A percentile compares a stretch with the other conserved stretches of the same genome.
Evolutionary conservation across 2,113 vertebrate genomes (phyloP).

Genomic region (Seriola quinqueradiata): DNA sequence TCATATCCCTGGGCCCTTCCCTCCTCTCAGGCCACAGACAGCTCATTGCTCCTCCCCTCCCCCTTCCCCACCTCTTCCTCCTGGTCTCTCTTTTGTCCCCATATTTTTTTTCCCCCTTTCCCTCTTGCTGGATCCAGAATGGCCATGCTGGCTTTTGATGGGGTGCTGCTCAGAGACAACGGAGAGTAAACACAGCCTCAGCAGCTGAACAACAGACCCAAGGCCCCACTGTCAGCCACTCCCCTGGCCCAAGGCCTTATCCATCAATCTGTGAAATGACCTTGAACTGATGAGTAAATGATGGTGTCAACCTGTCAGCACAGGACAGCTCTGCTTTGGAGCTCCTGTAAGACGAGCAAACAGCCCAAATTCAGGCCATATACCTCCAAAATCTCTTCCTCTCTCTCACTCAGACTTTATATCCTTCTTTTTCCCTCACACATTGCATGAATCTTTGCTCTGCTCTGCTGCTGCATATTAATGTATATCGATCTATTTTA

Average conservation of each 20-base stretch:
- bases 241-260: constrained; percentile 66
- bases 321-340: constrained; percentile 65
- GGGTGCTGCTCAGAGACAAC: constrained; percentile 71
- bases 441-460: constrained; percentile 18
- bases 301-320: constrained; percentile 79
- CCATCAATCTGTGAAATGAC: constrained; percentile 78
- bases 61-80: constrained; percentile 63
- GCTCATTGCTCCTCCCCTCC: constrained; percentile 70
- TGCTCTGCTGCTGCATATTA: constrained; percentile 37
- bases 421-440: constrained; percentile 25
- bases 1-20: constrained; percentile 86
- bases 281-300: constrained; percentile 80
- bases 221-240: constrained; percentile 67
- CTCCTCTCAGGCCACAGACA: constrained; percentile 80
- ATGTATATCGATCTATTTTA: constrained; percentile 17
- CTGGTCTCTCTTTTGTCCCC: constrained; percentile 68
- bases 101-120: constrained; percentile 36
- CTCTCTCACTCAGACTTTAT: constrained; percentile 32
- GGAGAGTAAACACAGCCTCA: constrained; percentile 70
- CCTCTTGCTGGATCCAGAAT: constrained; percentile 64
- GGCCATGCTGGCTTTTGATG: constrained; percentile 68
- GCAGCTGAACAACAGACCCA: constrained; percentile 77
- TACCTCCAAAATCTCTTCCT: constrained; percentile 33
- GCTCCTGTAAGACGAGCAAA: constrained; percentile 71
- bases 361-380: constrained; percentile 52